phyloP scores from a whole-genome alignment of 2,888 invertebrate genomes.

The Callyntrura guangdongensis region DNA sequence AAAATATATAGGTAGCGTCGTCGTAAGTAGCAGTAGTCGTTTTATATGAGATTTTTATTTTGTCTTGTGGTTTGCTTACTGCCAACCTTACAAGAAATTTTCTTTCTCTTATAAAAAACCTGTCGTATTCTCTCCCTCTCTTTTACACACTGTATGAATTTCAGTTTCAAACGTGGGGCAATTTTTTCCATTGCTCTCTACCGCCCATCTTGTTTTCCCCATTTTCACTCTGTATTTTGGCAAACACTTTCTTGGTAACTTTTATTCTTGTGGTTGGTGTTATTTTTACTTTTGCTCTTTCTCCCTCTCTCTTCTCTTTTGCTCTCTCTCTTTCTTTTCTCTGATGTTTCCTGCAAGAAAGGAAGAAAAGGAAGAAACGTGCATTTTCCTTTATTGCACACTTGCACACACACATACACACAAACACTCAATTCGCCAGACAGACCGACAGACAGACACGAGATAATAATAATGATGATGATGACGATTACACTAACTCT shows the following conservation, averaged over 20 bases:
- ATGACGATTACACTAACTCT: slow-evolving; percentile 47
- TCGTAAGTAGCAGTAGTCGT: no score
- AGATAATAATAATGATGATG: slow-evolving; percentile 58
- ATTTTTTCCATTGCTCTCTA: slow-evolving; percentile 66
- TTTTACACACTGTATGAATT: neutral
- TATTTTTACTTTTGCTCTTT: slow-evolving; percentile 5
- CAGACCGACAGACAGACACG: slow-evolving; percentile 1
- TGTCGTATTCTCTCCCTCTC: slow-evolving; percentile 15
- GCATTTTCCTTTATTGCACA: slow-evolving; percentile 12
- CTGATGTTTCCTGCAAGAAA: slow-evolving; percentile 11
- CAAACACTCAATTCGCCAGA: neutral
- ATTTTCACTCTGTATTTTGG: slow-evolving; percentile 74
- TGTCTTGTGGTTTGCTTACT: slow-evolving; percentile 2
- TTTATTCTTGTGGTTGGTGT: slow-evolving; percentile 6
- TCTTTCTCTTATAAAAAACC: neutral
- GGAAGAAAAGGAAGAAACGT: slow-evolving; percentile 6
- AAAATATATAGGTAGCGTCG: neutral
- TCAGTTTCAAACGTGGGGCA: slow-evolving; percentile 52
- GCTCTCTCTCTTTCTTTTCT: slow-evolving; percentile 5
- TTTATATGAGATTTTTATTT: neutral
- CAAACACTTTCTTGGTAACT: slow-evolving; percentile 61
- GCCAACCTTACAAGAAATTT: slow-evolving; percentile 55
- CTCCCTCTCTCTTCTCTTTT: neutral
- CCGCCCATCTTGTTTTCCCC: slow-evolving; percentile 72
- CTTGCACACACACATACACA: slow-evolving; percentile 7